These are phyloP conservation scores for Campaea margaritaria DNA, from an alignment of 2,888 invertebrate genomes.

Conservation along the genomic window DNA sequence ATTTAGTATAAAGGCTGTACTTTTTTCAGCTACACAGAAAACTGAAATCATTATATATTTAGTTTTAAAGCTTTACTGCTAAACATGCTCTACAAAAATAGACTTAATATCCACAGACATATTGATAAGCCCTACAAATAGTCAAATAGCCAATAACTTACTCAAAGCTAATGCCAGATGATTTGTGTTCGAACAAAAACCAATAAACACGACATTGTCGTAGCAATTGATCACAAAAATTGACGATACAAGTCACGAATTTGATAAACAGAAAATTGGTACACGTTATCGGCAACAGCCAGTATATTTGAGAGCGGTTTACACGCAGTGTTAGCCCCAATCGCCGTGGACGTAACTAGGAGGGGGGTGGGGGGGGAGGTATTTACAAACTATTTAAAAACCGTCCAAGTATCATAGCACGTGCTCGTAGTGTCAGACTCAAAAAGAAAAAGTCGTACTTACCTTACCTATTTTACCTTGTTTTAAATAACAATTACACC, in stretches of 20 bases:
- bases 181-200: constrained; percentile 47
- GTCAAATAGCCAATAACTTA: constrained; percentile 10
- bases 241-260: constrained; percentile 71
- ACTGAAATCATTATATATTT: too few relatives aligned
- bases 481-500: too few relatives aligned
- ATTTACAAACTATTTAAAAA: too few relatives aligned
- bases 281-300: constrained; percentile 56
- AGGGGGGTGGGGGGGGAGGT: not conserved
- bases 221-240: constrained; percentile 45
- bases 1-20: too few relatives aligned
- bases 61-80: too few relatives aligned
- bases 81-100: not conserved
- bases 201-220: constrained; percentile 48
- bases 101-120: not conserved
- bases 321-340: constrained; percentile 51
- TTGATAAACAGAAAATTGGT: constrained; percentile 69
- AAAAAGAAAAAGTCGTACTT: too few relatives aligned
- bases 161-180: constrained; percentile 29
- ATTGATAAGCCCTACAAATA: constrained; percentile 12
- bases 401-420: too few relatives aligned
- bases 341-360: not conserved
- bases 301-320: constrained; percentile 62
- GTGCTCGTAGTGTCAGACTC: too few relatives aligned
- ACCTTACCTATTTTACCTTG: too few relatives aligned
- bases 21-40: too few relatives aligned